Evolutionary conservation across 1,140 invertebrate species (phyloP).

Genomic region (Diorhabda sublineata): DNA sequence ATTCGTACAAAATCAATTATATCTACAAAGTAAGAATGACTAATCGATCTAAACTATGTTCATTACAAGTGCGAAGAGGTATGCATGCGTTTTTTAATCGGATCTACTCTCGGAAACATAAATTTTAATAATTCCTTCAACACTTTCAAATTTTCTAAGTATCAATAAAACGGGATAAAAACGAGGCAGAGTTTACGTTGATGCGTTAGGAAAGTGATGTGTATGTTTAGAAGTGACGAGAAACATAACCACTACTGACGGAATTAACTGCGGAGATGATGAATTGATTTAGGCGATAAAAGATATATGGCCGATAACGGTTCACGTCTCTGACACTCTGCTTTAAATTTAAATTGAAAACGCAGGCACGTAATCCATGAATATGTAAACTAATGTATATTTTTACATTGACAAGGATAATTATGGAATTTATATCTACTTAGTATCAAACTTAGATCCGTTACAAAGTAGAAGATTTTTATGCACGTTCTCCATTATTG

Average conservation of each 20-base stretch:
- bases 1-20: too few species aligned
- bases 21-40: too few species aligned
- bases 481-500: too few species aligned
- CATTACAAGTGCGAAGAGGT: too few species aligned
- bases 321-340: constrained; percentile 13
- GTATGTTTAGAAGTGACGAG: not conserved
- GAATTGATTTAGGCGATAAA: constrained; percentile 24
- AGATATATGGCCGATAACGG: constrained; percentile 19
- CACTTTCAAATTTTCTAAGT: not conserved
- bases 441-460: too few species aligned
- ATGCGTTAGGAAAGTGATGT: not conserved
- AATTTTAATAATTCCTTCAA: not conserved
- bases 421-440: too few species aligned
- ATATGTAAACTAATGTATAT: too few species aligned
- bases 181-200: not conserved
- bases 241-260: constrained; percentile 7
- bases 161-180: not conserved
- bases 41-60: too few species aligned
- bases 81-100: not conserved
- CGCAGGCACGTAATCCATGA: too few species aligned
- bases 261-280: constrained; percentile 20
- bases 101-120: not conserved
- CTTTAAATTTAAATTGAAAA: not conserved
- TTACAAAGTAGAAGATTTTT: too few species aligned
- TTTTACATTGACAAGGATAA: too few species aligned